phyloP scores from a whole-genome alignment of 2,113 vertebrate genomes.

The Platanista minor region DNA sequence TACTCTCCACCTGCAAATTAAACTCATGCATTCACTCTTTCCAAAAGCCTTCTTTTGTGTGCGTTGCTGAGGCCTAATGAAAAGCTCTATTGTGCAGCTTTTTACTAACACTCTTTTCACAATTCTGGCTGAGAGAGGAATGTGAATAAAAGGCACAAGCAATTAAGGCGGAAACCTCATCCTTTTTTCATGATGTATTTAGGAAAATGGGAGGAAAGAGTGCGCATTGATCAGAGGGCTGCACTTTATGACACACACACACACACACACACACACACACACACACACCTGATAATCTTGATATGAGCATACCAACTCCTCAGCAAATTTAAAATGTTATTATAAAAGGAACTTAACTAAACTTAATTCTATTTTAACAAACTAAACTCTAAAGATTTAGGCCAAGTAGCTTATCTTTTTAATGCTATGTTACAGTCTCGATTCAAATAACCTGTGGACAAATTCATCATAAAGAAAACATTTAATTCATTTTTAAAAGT shows the following conservation, averaged over 20 bases:
- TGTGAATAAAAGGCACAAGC: slow-evolving; percentile 89
- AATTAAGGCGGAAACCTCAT: slow-evolving; percentile 92
- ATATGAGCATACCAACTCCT: slow-evolving; percentile 67
- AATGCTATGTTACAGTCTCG: slow-evolving; percentile 22
- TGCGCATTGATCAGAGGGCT: slow-evolving; percentile 82
- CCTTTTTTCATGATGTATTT: slow-evolving; percentile 85
- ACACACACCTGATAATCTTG: slow-evolving; percentile 66
- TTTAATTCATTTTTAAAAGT: neutral
- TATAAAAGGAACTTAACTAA: slow-evolving; percentile 75
- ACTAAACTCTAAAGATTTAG: slow-evolving; percentile 61
- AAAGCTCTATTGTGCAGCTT: slow-evolving; percentile 94
- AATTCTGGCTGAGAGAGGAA: slow-evolving; percentile 87
- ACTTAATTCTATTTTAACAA: slow-evolving; percentile 68
- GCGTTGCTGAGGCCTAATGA: slow-evolving; percentile 89
- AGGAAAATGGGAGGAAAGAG: slow-evolving; percentile 80
- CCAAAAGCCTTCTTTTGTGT: slow-evolving; percentile 92
- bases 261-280: slow-evolving; percentile 8
- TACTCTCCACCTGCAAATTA: slow-evolving; percentile 89
- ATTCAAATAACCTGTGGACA: neutral
- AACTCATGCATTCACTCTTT: slow-evolving; percentile 85
- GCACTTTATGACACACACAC: slow-evolving; percentile 63
- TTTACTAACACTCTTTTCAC: slow-evolving; percentile 92
- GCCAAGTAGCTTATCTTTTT: slow-evolving; percentile 40
- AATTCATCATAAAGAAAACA: slow-evolving; percentile 1
- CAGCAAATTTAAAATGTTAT: slow-evolving; percentile 70